Evolutionary conservation across 1,140 invertebrate genomes (phyloP), one percentile per base, ranked within the genome.

Genomic region (Pachyrhynchus sulphureomaculatus): DNA sequence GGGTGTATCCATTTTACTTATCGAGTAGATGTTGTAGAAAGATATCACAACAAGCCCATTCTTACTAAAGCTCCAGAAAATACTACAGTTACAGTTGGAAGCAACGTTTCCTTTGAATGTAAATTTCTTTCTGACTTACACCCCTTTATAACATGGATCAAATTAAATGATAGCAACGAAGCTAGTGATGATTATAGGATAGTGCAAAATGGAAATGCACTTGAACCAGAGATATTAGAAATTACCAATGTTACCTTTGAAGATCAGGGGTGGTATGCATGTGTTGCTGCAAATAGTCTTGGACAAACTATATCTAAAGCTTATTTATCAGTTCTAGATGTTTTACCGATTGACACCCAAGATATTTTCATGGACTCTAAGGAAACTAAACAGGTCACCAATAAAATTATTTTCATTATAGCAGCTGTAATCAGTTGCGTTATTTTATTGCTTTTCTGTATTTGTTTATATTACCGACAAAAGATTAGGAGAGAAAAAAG

Each of bases 181-280:
- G n/a, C n/a, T n/a, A n/a, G n/a, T n/a, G n/a, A n/a, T n/a, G n/a
- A n/a, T n/a, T n/a, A n/a, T n/a, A n/a, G n/a, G n/a, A n/a, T n/a
- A n/a, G n/a, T n/a, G n/a, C n/a, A 60, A 37, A 60, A 29, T 9
- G 34, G 42, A 15, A 51, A 61, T 53, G 36, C 24, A 3, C 10
- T 54, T 9, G 37, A 88, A 67, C 85, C 86, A 0, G 86, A 95
- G 75, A 75, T 88, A 9, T 76, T 96, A 6, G 81, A 84, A 4
- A 71, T 98, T 15, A 79, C 81, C 41, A 97, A 97, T 73, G 88
- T 96, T 0, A 95, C 91, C 0, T 81, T 88, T 56, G 85, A 88
- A 29, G 88, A 96, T 68, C 90, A 93, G 74, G 95, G 93, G 1
- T 96, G 91, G 90, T 98, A 98, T 72, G 90, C 91, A 0, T 98